phyloP scores from a whole-genome alignment of 2,797 vertebrate species.

The Scomberomorus guttatus region DNA sequence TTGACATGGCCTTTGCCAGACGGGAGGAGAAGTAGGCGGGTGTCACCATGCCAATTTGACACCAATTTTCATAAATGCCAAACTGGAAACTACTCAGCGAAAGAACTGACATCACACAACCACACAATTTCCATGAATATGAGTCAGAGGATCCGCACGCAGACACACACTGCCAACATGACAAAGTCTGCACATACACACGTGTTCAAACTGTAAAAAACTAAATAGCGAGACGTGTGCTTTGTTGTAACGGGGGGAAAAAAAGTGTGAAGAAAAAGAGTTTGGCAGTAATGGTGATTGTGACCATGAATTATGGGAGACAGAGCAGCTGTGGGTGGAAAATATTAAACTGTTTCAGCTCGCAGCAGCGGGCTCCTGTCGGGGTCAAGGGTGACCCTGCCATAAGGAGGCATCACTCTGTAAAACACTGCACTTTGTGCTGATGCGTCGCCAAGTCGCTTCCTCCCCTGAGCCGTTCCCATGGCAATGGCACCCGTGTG shows the following conservation, averaged over 20 bases:
- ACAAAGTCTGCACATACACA: neutral
- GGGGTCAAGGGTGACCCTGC: constrained; percentile 8
- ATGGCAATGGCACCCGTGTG: constrained; percentile 65
- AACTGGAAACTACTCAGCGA: constrained; percentile 52
- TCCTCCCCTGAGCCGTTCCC: constrained; percentile 72
- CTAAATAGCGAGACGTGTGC: neutral
- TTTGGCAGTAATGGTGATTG: neutral
- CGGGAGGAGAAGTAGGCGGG: constrained; percentile 38
- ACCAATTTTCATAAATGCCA: constrained; percentile 65
- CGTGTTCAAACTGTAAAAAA: neutral
- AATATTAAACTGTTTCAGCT: constrained; percentile 12
- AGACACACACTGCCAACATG: neutral
- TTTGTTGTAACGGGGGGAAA: neutral
- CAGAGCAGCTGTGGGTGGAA: constrained; percentile 5
- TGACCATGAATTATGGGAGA: neutral
- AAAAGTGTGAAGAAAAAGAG: neutral
- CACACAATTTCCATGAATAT: constrained; percentile 55
- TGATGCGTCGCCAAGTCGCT: constrained; percentile 41
- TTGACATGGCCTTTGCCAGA: constrained; percentile 45
- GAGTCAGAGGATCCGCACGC: constrained; percentile 60
- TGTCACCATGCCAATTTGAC: constrained; percentile 34
- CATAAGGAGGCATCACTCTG: constrained; percentile 2
- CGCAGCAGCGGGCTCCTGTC: neutral
- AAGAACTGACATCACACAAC: constrained; percentile 44
- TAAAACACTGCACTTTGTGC: constrained; percentile 34